phyloP scores from a whole-genome alignment of 2,113 vertebrate species.

The Sisor rabdophorus region DNA sequence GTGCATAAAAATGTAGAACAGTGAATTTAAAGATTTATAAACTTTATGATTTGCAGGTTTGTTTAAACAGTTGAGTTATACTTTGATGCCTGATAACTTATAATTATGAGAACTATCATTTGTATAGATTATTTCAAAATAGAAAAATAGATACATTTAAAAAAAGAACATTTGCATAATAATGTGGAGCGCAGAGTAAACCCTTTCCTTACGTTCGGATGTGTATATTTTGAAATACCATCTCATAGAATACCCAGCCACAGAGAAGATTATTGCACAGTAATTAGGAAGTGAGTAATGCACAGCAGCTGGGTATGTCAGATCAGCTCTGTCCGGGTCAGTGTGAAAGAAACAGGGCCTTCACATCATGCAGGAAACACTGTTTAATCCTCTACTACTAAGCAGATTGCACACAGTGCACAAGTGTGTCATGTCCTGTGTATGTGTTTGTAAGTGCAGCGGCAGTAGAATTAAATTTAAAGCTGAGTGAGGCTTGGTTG shows the following conservation, averaged over 20 bases:
- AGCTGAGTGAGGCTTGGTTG: conserved; percentile 16
- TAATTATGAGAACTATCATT: no score
- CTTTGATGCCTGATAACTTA: no score
- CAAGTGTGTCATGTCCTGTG: not conserved
- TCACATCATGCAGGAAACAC: conserved; percentile 38
- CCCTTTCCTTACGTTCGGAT: not conserved
- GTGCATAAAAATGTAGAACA: no score
- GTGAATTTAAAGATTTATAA: no score
- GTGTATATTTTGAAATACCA: not conserved
- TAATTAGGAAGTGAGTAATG: conserved; percentile 25
- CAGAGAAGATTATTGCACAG: not conserved
- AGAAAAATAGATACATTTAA: no score
- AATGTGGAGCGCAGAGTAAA: no score
- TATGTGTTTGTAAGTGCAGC: not conserved
- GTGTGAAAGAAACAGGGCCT: conserved; percentile 63
- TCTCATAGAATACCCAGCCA: not conserved
- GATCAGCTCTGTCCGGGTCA: conserved; percentile 53
- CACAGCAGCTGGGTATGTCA: conserved; percentile 35
- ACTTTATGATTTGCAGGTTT: no score
- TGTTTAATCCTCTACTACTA: conserved; percentile 36
- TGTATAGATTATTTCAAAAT: no score
- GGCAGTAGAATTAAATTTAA: not conserved
- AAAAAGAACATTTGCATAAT: no score
- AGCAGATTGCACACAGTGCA: not conserved
- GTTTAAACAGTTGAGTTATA: no score